Conservation (phyloP, 2,888 invertebrate genomes). For the Antitype chi region DNA sequence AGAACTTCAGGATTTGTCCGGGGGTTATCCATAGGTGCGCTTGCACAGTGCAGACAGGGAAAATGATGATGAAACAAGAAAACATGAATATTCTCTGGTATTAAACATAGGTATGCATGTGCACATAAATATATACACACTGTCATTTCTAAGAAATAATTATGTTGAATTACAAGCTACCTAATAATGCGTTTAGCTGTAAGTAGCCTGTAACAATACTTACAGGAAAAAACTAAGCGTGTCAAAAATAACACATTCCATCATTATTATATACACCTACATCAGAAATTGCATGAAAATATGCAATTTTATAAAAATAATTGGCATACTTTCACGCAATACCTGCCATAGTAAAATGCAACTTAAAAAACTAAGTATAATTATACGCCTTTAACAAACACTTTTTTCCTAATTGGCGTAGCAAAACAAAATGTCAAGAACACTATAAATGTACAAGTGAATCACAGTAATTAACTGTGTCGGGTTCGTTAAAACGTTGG, state of each 20-base stretch:
- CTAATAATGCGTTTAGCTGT: background rate
- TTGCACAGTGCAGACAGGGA: too few species aligned
- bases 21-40: too few species aligned
- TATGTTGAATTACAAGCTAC: background rate
- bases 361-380: conserved; percentile 23
- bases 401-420: conserved; percentile 25
- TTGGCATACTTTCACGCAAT: conserved; percentile 24
- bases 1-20: too few species aligned
- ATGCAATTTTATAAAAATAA: conserved; percentile 18
- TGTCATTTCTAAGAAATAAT: background rate
- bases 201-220: background rate
- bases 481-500: conserved; percentile 15
- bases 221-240: background rate
- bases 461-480: conserved; percentile 30
- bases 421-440: conserved; percentile 51
- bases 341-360: background rate
- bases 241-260: background rate
- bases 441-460: conserved; percentile 24
- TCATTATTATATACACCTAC: background rate
- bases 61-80: too few species aligned
- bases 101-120: background rate
- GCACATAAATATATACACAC: background rate
- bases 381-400: conserved; percentile 22
- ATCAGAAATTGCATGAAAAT: conserved; percentile 18
- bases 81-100: background rate